Evolutionary conservation across 2,797 vertebrate species (phyloP).

Genomic region (Tokudaia muenninki): DNA sequence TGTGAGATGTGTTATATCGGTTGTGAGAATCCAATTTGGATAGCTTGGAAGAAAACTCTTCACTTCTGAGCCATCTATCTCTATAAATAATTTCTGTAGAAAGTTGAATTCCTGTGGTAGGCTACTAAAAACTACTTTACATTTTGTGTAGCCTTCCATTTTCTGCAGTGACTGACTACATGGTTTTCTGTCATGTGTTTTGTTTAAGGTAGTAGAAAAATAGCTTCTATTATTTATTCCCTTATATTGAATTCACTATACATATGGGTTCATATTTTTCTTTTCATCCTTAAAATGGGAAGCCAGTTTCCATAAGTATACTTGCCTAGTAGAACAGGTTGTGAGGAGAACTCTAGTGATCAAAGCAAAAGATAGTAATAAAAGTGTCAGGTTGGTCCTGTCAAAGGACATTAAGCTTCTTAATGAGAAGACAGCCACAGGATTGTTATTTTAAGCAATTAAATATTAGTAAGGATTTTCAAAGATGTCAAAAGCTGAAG

Average conservation of each 20-base stretch:
- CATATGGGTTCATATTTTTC: not conserved
- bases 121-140: not conserved
- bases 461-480: not conserved
- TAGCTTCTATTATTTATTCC: not conserved
- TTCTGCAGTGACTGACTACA: not conserved
- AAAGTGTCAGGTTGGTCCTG: not conserved
- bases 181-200: not conserved
- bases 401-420: not conserved
- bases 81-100: not conserved
- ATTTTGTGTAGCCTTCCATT: not conserved
- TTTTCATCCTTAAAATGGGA: not conserved
- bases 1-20: not conserved
- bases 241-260: not conserved
- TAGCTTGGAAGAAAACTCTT: not conserved
- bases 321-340: not conserved
- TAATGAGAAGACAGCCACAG: not conserved
- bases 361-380: not conserved
- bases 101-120: not conserved
- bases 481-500: not conserved
- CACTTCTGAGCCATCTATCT: not conserved
- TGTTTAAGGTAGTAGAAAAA: not conserved
- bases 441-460: not conserved
- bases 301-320: not conserved
- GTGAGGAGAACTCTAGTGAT: not conserved
- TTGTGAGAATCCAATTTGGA: not conserved